Evolutionary conservation across 2,797 vertebrate species (phyloP).

Genomic region (Pangasius macronema): DNA sequence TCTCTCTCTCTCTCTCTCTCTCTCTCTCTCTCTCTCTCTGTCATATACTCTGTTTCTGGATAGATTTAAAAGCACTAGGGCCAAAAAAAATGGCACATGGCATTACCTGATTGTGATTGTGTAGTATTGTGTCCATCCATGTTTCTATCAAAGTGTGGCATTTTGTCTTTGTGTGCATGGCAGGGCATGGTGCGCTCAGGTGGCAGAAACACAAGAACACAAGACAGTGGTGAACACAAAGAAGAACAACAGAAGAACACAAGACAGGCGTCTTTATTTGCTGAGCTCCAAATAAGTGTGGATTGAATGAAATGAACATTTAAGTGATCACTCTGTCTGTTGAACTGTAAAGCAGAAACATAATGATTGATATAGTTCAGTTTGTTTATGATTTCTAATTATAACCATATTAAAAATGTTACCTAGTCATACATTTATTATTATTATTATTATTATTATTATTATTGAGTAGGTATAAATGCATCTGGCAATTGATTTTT

Average conservation of each 20-base stretch:
- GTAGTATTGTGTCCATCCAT: conserved; percentile 40
- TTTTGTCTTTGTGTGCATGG: conserved; percentile 40
- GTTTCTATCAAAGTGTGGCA: conserved; percentile 57
- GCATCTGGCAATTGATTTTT: neutral
- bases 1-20: neutral
- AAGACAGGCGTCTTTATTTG: neutral
- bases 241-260: neutral
- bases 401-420: neutral
- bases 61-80: neutral
- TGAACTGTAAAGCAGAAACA: neutral
- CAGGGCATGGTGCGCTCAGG: conserved; percentile 1
- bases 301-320: neutral
- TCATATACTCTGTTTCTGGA: neutral
- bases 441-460: conserved; percentile 7
- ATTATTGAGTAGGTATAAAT: neutral
- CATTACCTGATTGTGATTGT: conserved; percentile 39
- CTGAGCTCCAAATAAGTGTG: neutral
- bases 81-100: neutral
- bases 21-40: neutral
- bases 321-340: neutral
- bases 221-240: neutral
- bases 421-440: neutral
- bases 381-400: neutral
- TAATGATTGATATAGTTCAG: neutral
- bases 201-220: conserved; percentile 25